Percentiles rank a stretch among this genome's conserved stretches.
Evolutionary conservation across 2,888 invertebrate species (phyloP).

Genomic region (Epinotia bilunana): DNA sequence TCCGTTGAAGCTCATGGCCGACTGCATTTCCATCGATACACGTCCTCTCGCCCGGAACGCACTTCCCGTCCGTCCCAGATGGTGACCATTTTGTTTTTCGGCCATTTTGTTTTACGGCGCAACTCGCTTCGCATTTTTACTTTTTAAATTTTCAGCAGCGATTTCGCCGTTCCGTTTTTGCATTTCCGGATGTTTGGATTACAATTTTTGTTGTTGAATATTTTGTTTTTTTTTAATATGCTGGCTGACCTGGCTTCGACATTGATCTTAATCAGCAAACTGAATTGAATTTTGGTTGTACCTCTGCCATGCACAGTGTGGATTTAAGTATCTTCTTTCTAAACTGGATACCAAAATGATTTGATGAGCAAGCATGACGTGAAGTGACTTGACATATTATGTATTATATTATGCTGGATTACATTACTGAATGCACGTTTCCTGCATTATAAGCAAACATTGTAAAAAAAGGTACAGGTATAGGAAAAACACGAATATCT

Average conservation of each 20-base stretch:
- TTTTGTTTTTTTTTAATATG: slow-evolving; percentile 5
- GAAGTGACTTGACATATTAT: no score
- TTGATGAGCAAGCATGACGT: no score
- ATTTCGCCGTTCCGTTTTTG: slow-evolving; percentile 39
- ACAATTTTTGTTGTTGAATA: slow-evolving; percentile 20
- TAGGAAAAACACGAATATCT: no score
- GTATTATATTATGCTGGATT: no score
- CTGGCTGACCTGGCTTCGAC: not conserved
- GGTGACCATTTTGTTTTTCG: slow-evolving; percentile 53
- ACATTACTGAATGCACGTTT: no score
- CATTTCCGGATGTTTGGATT: slow-evolving; percentile 42
- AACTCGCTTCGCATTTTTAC: slow-evolving; percentile 49
- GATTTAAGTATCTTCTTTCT: not conserved
- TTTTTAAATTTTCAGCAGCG: slow-evolving; percentile 48
- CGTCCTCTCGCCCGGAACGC: slow-evolving; percentile 60
- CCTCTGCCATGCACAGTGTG: not conserved
- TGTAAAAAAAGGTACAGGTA: no score
- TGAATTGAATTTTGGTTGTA: not conserved
- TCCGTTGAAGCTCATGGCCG: slow-evolving; percentile 53
- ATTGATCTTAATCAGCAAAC: not conserved
- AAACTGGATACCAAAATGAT: not conserved
- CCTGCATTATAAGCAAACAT: no score
- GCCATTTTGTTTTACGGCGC: slow-evolving; percentile 52
- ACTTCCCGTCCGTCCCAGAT: slow-evolving; percentile 56
- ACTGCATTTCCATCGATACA: slow-evolving; percentile 61